Evolutionary conservation across 2,888 invertebrate species (phyloP).

Genomic region (Drosophila stalkeri): DNA sequence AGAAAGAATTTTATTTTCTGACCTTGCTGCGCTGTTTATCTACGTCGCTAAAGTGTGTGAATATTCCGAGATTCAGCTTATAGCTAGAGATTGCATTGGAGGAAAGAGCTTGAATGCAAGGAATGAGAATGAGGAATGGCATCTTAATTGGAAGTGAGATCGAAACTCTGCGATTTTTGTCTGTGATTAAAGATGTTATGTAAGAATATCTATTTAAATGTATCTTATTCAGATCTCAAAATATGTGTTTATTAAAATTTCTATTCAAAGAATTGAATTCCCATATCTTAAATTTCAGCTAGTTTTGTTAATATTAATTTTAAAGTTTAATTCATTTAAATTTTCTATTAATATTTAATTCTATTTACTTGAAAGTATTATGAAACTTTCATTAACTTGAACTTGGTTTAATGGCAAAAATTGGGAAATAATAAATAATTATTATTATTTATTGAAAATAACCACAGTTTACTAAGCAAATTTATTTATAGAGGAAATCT

Average conservation of each 20-base stretch:
- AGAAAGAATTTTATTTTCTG: slow-evolving; percentile 55
- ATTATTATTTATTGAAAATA: too few relatives aligned
- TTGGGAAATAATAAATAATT: too few relatives aligned
- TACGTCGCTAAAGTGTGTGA: slow-evolving; percentile 42
- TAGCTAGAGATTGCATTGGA: slow-evolving; percentile 6
- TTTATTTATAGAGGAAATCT: neutral
- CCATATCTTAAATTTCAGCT: neutral
- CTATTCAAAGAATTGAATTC: neutral
- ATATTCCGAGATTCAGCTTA: slow-evolving; percentile 29
- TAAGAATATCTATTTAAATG: neutral
- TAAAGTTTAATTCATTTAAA: too few relatives aligned
- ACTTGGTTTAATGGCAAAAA: too few relatives aligned
- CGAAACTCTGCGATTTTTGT: neutral
- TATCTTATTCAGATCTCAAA: neutral
- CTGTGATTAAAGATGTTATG: too few relatives aligned
- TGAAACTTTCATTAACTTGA: too few relatives aligned
- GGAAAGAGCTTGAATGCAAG: neutral
- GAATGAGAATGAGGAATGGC: neutral
- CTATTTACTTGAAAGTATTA: too few relatives aligned
- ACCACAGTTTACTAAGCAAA: too few relatives aligned
- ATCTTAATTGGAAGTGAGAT: neutral
- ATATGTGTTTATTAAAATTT: neutral
- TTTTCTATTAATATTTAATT: neutral
- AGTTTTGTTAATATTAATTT: neutral
- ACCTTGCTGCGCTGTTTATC: slow-evolving; percentile 64